A percentile compares a stretch with the other conserved stretches of the same genome.
These are phyloP conservation scores for Himalopsyche tibetana DNA, from an alignment of 2,888 invertebrate species.

Conservation along the genomic window DNA sequence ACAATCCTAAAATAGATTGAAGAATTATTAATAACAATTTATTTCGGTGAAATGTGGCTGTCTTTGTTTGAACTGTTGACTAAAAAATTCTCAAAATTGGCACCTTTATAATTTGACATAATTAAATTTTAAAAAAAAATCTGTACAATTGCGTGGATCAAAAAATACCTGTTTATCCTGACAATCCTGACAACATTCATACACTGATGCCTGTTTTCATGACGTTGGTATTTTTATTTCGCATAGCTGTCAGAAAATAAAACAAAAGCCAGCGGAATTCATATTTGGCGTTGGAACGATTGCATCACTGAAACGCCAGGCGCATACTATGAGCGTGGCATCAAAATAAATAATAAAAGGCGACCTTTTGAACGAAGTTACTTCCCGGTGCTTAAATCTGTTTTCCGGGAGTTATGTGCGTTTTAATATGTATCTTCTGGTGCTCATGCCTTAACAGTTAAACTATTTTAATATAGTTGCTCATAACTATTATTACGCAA, in stretches of 20 bases:
- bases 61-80: no score
- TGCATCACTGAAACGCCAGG: slow-evolving; percentile 17
- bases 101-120: no score
- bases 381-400: slow-evolving; percentile 5
- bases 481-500: neutral
- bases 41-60: no score
- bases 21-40: no score
- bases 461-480: neutral
- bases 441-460: neutral
- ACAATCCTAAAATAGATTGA: no score
- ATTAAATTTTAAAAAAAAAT: no score
- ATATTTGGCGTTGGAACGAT: slow-evolving; percentile 2
- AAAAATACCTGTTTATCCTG: no score
- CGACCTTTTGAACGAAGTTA: slow-evolving; percentile 1
- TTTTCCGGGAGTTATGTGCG: neutral
- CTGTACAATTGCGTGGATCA: no score
- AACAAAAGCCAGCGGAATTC: slow-evolving; percentile 1
- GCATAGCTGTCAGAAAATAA: slow-evolving; percentile 5
- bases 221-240: slow-evolving; percentile 20
- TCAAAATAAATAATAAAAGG: slow-evolving; percentile 27
- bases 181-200: no score
- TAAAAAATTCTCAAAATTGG: no score
- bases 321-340: neutral
- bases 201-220: no score
- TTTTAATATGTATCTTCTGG: neutral